Base-by-base conservation (phyloP, 64 coral and sea anemone genomes). In the Anthopleura sola region DNA sequence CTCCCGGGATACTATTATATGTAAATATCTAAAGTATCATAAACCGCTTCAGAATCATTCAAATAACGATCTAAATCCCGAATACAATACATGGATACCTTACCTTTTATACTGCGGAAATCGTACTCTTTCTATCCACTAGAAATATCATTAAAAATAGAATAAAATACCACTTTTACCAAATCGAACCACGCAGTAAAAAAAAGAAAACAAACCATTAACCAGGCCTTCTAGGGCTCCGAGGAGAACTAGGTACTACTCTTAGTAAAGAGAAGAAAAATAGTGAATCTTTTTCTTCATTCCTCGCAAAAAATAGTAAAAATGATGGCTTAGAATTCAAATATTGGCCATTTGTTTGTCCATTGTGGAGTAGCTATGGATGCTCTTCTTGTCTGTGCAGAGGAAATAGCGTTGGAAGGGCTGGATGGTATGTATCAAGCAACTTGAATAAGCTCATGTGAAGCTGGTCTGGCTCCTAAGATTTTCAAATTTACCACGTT, bases 361-460 rank as follows among this genome's bases (percentile, higher is more conserved):
- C 2, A n/a, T 6, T 34, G 10, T 71, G 1, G 66, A 33, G 29
- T 71, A 28, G 66, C 3, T 33, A 97, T 97, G 94, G 90, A 97
- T 34, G 77, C 78, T n/a, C 19, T 97, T 23, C 69, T 75, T 15
- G 75, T 78, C 19, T 97, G 94, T 49, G 44, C 88, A 34, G 90
- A 97, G 16, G 94, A 97, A 86, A 97, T 97, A 34, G 94, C 94
- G n/a, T 60, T 97, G 38, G 94, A 97, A 48, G 94, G 94, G 14
- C 60, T 97, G 36, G 90, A 97, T 17, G 94, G 90, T 90, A 87
- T 68, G 87, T 49, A 34, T 14, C 9, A 14, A 46, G 33, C 11
- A 9, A 7, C 60, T 66, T 66, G 10, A n/a, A 12, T 15, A 7
- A n/a, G 24, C 26, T 71, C 29, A 13, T 16, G 11, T 71, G 13